phyloP scores from a whole-genome alignment of 1,140 invertebrate species.

The Drosophila aff. region DNA sequence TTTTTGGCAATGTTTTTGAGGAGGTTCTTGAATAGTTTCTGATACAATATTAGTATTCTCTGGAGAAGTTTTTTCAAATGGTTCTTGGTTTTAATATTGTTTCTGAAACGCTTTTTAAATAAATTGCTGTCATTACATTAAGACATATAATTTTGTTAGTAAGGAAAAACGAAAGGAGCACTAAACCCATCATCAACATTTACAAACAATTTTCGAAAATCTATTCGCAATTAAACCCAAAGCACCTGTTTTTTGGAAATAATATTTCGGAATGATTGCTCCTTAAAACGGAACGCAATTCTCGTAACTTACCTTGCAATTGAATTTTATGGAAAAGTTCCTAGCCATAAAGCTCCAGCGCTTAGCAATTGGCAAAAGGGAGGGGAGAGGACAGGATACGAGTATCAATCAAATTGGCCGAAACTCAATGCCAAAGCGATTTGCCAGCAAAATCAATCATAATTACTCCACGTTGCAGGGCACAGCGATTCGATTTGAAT shows the following conservation, averaged over 20 bases:
- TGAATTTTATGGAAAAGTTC: conserved; percentile 29
- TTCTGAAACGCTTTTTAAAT: not conserved
- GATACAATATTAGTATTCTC: too few species aligned
- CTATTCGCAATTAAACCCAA: conserved; percentile 20
- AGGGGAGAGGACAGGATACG: not conserved
- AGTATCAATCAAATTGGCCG: conserved; percentile 61
- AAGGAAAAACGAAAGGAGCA: not conserved
- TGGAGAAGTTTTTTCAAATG: not conserved
- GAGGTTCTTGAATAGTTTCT: not conserved
- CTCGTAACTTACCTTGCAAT: conserved; percentile 28
- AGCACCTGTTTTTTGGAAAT: conserved; percentile 1
- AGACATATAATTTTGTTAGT: not conserved
- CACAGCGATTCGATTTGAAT: conserved; percentile 7
- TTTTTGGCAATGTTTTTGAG: too few species aligned
- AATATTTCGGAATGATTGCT: conserved; percentile 8
- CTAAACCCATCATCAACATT: not conserved
- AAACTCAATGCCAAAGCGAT: conserved; percentile 39
- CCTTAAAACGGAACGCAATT: conserved; percentile 4
- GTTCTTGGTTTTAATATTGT: not conserved
- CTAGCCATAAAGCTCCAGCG: not conserved
- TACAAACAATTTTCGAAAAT: conserved; percentile 7
- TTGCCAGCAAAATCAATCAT: conserved; percentile 69
- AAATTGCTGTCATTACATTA: too few species aligned
- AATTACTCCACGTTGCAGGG: conserved; percentile 50
- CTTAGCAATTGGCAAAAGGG: not conserved